These are phyloP conservation scores for Nothura maculosa DNA, from an alignment of 2,797 vertebrate species.

Conservation along the genomic window DNA sequence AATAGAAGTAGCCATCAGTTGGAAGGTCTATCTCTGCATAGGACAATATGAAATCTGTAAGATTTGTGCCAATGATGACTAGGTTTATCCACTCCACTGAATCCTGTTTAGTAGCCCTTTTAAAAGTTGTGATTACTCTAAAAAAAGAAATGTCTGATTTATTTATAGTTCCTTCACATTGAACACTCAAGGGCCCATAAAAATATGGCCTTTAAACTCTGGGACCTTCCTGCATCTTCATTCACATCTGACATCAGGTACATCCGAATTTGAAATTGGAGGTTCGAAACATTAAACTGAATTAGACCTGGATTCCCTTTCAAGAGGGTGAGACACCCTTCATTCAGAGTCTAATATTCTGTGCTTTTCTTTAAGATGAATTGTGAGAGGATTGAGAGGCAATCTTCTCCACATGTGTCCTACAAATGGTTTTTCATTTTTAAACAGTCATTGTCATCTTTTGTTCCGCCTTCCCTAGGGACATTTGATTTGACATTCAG, in stretches of 20 bases:
- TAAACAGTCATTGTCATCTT: background rate
- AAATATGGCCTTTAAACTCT: background rate
- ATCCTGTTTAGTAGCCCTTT: background rate
- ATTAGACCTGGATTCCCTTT: background rate
- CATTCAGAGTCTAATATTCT: background rate
- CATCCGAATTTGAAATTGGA: background rate
- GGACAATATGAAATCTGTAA: background rate
- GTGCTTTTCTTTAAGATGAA: background rate
- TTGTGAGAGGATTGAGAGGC: background rate
- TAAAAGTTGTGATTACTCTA: constrained; percentile 33
- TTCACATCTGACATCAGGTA: background rate
- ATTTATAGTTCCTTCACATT: constrained; percentile 10
- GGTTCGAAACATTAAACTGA: background rate
- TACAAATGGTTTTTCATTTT: background rate
- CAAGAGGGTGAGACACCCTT: background rate
- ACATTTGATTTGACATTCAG: background rate
- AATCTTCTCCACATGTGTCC: background rate
- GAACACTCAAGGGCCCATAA: background rate
- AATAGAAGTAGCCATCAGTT: background rate
- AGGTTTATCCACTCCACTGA: background rate
- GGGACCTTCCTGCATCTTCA: background rate
- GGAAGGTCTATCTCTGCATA: background rate
- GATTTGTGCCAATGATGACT: background rate
- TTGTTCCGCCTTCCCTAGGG: background rate
- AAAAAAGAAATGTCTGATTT: background rate